phyloP scores from a whole-genome alignment of 2,113 vertebrate genomes.

The Centropristis striata region DNA sequence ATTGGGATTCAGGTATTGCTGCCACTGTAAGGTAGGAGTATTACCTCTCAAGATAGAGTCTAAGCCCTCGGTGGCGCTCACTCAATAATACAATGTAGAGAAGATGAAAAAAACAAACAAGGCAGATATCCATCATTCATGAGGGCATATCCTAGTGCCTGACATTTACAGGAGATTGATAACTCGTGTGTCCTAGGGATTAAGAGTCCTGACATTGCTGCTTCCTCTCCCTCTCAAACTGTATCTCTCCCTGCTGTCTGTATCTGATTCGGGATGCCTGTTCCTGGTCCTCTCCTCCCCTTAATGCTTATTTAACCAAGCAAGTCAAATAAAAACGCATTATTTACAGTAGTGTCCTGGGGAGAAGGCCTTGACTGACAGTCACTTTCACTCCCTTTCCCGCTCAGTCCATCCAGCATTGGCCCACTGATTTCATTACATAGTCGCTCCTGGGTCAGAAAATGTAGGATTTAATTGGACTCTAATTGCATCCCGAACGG shows the following conservation, averaged over 20 bases:
- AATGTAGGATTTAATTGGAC: slow-evolving; percentile 78
- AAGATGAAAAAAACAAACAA: slow-evolving; percentile 59
- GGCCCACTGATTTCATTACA: slow-evolving; percentile 65
- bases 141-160: slow-evolving; percentile 69
- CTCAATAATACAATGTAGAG: slow-evolving; percentile 69
- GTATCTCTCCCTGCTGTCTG: slow-evolving; percentile 24
- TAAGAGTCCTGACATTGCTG: slow-evolving; percentile 65
- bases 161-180: slow-evolving; percentile 84
- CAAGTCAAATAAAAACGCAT: slow-evolving; percentile 42
- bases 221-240: slow-evolving; percentile 36
- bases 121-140: slow-evolving; percentile 83
- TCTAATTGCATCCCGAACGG: slow-evolving; percentile 33
- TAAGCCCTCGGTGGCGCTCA: slow-evolving; percentile 57
- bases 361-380: slow-evolving; percentile 18
- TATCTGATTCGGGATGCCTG: slow-evolving; percentile 15
- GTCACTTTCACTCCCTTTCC: slow-evolving; percentile 33
- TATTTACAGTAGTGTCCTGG: slow-evolving; percentile 32
- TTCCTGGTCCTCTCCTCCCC: background rate
- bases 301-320: slow-evolving; percentile 57
- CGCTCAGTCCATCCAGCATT: slow-evolving; percentile 29
- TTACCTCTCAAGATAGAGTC: slow-evolving; percentile 69
- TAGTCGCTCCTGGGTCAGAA: slow-evolving; percentile 64
- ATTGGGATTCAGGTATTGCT: slow-evolving; percentile 71
- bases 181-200: slow-evolving; percentile 72
- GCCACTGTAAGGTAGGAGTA: slow-evolving; percentile 55